Evolutionary conservation across 1,140 invertebrate genomes (phyloP).

Genomic region (Scaptomyza pallida): DNA sequence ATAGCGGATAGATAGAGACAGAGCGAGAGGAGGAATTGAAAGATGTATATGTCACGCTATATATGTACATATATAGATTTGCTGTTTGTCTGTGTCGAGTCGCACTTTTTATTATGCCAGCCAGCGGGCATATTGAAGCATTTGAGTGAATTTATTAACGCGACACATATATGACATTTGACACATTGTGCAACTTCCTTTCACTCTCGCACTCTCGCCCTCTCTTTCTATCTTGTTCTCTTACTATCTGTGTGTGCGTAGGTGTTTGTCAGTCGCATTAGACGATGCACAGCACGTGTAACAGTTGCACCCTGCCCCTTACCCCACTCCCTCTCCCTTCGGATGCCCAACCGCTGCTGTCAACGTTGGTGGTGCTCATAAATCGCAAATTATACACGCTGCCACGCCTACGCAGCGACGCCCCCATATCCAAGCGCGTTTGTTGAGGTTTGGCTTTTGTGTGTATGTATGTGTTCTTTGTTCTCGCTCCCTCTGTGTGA

Average conservation of each 20-base stretch:
- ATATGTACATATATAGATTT: conserved; percentile 21
- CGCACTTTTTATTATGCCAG: conserved; percentile 68
- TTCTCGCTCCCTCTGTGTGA: too few species aligned
- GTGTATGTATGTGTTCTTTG: too few species aligned
- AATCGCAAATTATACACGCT: conserved; percentile 80
- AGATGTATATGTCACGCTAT: neutral
- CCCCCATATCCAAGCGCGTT: conserved; percentile 25
- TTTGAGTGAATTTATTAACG: conserved; percentile 81
- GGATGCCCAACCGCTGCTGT: conserved; percentile 40
- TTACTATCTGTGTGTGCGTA: conserved; percentile 36
- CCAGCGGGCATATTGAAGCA: conserved; percentile 74
- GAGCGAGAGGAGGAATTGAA: too few species aligned
- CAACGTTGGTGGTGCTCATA: conserved; percentile 67
- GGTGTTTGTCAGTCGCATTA: conserved; percentile 68
- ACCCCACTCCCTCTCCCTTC: neutral
- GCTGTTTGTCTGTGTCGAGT: conserved; percentile 22
- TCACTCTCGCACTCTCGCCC: too few species aligned
- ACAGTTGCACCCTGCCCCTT: conserved; percentile 44
- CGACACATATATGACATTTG: conserved; percentile 80
- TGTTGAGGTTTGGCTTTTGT: conserved; percentile 69
- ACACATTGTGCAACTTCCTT: conserved; percentile 76
- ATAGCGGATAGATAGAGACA: too few species aligned
- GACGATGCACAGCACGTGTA: conserved; percentile 74
- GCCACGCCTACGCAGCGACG: conserved; percentile 52
- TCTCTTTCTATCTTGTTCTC: conserved; percentile 9